Conservation (phyloP, 2,888 invertebrate species). For the Drosophila meridiana region DNA sequence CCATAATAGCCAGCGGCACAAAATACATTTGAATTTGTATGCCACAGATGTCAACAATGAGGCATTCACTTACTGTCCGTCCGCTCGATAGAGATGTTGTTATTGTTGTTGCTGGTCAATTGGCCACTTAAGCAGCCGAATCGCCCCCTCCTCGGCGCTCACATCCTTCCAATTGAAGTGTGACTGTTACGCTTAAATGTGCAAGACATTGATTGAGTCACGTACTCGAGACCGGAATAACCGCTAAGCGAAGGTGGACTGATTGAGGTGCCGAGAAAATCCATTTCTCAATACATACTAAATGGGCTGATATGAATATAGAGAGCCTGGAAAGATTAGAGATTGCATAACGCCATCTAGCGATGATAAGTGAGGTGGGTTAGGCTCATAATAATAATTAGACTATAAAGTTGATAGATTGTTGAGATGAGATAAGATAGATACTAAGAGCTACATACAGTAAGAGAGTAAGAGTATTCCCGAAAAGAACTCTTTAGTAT, state of each 20-base stretch:
- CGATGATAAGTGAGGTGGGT: neutral
- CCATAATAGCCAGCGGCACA: slow-evolving; percentile 33
- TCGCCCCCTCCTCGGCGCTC: slow-evolving; percentile 22
- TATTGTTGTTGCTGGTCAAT: slow-evolving; percentile 35
- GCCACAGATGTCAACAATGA: slow-evolving; percentile 67
- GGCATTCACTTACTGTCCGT: slow-evolving; percentile 1
- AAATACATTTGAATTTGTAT: slow-evolving; percentile 72
- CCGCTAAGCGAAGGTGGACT: slow-evolving; percentile 10
- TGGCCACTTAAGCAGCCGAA: slow-evolving; percentile 59
- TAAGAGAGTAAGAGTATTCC: no score
- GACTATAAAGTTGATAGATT: no score
- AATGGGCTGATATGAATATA: slow-evolving; percentile 2
- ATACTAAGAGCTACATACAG: no score
- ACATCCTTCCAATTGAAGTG: slow-evolving; percentile 34
- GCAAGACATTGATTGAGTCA: slow-evolving; percentile 69
- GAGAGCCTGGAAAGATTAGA: neutral
- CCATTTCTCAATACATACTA: neutral
- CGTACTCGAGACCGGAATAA: slow-evolving; percentile 45
- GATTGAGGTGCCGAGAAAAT: slow-evolving; percentile 3
- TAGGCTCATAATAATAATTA: no score
- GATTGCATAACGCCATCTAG: neutral
- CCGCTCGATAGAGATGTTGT: slow-evolving; percentile 65
- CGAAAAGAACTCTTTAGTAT: no score
- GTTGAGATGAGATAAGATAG: no score
- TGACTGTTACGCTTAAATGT: slow-evolving; percentile 64